Evolutionary conservation across 2,113 vertebrate genomes (phyloP), one percentile per base, ranked within the genome.

Genomic region (Bombycilla garrulus): DNA sequence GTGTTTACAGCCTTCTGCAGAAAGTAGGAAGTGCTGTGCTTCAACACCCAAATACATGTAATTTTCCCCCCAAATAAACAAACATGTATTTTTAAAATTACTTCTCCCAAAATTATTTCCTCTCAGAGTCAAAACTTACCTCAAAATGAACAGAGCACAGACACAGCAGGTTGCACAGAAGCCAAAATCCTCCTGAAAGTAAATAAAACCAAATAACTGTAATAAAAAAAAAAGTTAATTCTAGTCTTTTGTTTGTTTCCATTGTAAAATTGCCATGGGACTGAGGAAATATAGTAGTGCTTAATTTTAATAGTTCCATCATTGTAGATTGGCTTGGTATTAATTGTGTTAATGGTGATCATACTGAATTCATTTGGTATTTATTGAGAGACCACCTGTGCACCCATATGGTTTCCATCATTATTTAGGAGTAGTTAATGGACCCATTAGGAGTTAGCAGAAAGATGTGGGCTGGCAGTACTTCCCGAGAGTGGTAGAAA

Each of bases 281-380:
- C 93, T 53, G 53, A 88, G 89, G 86, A 97, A 96, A 96, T 96
- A 93, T 78, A 96, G 90, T 92, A 91, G 90, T 0, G 9, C 87
- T 97, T 97, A 97, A 97, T 97, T 97, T 96, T 97, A 97, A 96
- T 96, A 96, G 97, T 95, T 97, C 90, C 92, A 95, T 92, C 96
- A 81, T 94, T 92, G 96, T 96, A 96, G 95, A 97, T 96, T 97
- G 97, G 96, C 95, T 96, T 96, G 96, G 93, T 97, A 97, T 97
- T 97, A 97, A 97, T 97, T 97, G 97, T 97, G 97, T 97, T 97
- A 97, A 97, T 97, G 95, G 96, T 95, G 96, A 97, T 97, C 97
- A 97, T 97, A 97, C 95, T 97, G 97, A 97, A 97, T 97, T 97
- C 95, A 97, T 97, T 97, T 97, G 96, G 95, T 97, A 96, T 97